Evolutionary conservation across 2,797 vertebrate species (phyloP), one percentile per base, ranked within the genome.

Genomic region (Diplodus sargus): DNA sequence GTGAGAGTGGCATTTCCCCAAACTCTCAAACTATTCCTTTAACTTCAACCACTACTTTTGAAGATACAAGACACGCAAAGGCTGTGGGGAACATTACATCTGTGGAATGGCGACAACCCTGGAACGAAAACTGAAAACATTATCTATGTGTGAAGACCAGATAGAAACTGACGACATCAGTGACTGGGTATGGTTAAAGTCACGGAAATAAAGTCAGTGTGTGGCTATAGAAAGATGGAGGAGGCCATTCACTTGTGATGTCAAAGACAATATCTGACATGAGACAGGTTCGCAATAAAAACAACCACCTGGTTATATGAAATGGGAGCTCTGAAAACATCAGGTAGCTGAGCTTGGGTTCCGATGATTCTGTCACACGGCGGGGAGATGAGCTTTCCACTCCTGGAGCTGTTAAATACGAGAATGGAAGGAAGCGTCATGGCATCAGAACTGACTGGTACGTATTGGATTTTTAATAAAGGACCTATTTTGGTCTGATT

Each of bases 381-480:
- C 1, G 25, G 18, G 18, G 48, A 61, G 14, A 59, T 9, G 20
- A 25, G 16, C 49, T 18, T 74, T 59, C 58, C 12, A 23, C 47
- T 45, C 4, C 45, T 51, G 25, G 48, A 76, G 51, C 34, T 16
- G 43, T 56, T 42, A 11, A 25, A 22, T 64, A 43, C 0, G 14
- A 61, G 43, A 47, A 52, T 43, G 23, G 16, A 65, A 70, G 23
- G 12, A 59, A 12, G 28, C 34, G 8, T 25, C 20, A 45, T 61
- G 47, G 4, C 9, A 56, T 76, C 72, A n/a, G 20, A 71, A 49
- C 14, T 43, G 72, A 72, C 52, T 51, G 18, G 2, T 17, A 34
- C 20, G 28, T 49, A 39, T 52, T 48, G 47, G 22, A 61, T 66
- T 67, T 47, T 22, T 61, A 39, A 77, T 75, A 64, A 85, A 76